These are phyloP conservation scores for Eriosoma lanigerum DNA, from an alignment of 1,140 invertebrate species.

Conservation along the genomic window DNA sequence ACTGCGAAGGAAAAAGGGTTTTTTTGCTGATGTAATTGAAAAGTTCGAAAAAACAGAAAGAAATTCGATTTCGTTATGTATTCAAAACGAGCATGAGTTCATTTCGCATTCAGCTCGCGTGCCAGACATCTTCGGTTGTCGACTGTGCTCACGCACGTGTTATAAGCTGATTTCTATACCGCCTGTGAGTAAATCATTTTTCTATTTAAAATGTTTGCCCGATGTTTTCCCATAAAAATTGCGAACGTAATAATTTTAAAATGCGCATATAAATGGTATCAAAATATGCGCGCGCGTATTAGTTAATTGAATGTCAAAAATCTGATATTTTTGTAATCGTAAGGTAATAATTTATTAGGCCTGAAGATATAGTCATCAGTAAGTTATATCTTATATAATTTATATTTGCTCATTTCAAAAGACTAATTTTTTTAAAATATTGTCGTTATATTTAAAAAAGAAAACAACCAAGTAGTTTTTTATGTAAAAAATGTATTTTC, in stretches of 20 bases:
- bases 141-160: conserved; percentile 46
- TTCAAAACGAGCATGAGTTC: conserved; percentile 44
- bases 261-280: not conserved
- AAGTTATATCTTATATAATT: too few relatives aligned
- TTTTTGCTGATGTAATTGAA: conserved; percentile 51
- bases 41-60: conserved; percentile 47
- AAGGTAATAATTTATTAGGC: too few relatives aligned
- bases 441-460: too few relatives aligned
- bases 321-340: too few relatives aligned
- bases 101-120: conserved; percentile 30
- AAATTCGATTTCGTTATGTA: conserved; percentile 51
- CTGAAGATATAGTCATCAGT: too few relatives aligned
- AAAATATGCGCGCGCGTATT: too few relatives aligned
- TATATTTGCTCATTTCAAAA: too few relatives aligned
- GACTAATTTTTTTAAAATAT: too few relatives aligned
- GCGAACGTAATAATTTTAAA: not conserved
- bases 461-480: too few relatives aligned
- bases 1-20: too few relatives aligned
- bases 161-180: conserved; percentile 46
- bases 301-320: too few relatives aligned
- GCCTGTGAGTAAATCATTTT: conserved; percentile 29
- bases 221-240: not conserved
- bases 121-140: conserved; percentile 49
- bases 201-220: conserved; percentile 1
- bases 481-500: too few relatives aligned